phyloP scores from a whole-genome alignment of 2,888 invertebrate genomes.

The Epiblema foenella region DNA sequence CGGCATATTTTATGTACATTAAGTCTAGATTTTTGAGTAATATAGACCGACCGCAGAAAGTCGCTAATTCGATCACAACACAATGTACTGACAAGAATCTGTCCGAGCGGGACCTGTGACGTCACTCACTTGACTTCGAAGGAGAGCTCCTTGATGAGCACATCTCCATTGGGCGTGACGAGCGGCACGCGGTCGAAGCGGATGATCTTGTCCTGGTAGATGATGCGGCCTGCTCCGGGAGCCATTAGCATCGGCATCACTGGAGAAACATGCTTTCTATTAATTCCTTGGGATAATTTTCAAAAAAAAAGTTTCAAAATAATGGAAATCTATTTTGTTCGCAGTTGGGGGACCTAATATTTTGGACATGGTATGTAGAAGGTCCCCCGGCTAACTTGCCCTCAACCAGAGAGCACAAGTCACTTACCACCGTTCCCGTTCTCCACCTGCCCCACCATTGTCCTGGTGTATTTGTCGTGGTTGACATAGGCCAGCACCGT shows the following conservation, averaged over 20 bases:
- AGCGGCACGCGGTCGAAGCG: conserved; percentile 97
- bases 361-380: too few relatives aligned
- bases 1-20: conserved; percentile 87
- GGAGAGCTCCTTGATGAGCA: conserved; percentile 93
- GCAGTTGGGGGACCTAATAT: too few relatives aligned
- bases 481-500: conserved; percentile 93
- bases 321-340: too few relatives aligned
- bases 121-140: conserved; percentile 92
- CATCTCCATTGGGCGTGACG: conserved; percentile 98
- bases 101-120: too few relatives aligned
- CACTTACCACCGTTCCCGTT: conserved; percentile 55
- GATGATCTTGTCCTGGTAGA: conserved; percentile 94
- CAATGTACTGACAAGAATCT: too few relatives aligned
- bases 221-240: conserved; percentile 91
- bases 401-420: not conserved
- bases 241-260: conserved; percentile 70
- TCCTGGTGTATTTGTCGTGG: conserved; percentile 88
- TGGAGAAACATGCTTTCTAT: conserved; percentile 52
- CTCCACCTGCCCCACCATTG: conserved; percentile 75
- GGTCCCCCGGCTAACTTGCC: too few relatives aligned
- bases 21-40: too few relatives aligned
- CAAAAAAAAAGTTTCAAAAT: too few relatives aligned
- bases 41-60: too few relatives aligned
- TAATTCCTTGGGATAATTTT: too few relatives aligned
- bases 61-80: too few relatives aligned